Evolutionary conservation across 2,797 vertebrate genomes (phyloP).

Genomic region (Trematomus bernacchii): DNA sequence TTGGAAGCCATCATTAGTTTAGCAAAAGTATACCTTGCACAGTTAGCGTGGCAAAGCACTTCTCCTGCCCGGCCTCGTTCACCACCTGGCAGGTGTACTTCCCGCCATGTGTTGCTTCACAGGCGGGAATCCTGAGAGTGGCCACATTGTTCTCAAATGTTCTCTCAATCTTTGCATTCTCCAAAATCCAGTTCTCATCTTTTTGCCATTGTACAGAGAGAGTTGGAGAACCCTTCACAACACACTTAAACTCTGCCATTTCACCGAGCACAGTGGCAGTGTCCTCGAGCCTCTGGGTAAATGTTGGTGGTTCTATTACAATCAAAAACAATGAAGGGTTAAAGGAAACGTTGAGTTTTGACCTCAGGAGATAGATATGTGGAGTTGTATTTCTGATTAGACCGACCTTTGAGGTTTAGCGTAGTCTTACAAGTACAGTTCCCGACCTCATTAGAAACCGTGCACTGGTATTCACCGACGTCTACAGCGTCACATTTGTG

Average conservation of each 20-base stretch:
- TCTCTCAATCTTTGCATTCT: slow-evolving; percentile 89
- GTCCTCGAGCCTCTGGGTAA: slow-evolving; percentile 92
- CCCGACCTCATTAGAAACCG: slow-evolving; percentile 93
- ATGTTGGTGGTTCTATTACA: slow-evolving; percentile 91
- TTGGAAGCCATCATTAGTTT: neutral
- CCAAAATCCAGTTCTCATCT: slow-evolving; percentile 93
- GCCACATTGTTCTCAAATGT: slow-evolving; percentile 90
- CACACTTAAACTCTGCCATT: slow-evolving; percentile 89
- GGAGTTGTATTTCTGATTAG: neutral
- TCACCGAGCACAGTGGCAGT: slow-evolving; percentile 89
- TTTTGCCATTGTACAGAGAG: slow-evolving; percentile 95
- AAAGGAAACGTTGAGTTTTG: neutral
- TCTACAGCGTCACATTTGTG: slow-evolving; percentile 91
- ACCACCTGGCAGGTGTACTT: slow-evolving; percentile 95
- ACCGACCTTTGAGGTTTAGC: slow-evolving; percentile 96
- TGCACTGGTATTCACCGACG: slow-evolving; percentile 94
- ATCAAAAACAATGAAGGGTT: slow-evolving; percentile 61
- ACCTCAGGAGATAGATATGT: slow-evolving; percentile 29
- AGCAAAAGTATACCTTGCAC: slow-evolving; percentile 92
- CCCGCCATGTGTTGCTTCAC: slow-evolving; percentile 89
- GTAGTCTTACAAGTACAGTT: slow-evolving; percentile 90
- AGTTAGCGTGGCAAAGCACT: slow-evolving; percentile 91
- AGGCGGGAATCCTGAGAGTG: slow-evolving; percentile 87
- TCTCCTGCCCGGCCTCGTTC: slow-evolving; percentile 94
- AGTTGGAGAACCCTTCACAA: slow-evolving; percentile 89